Evolutionary conservation across 53 echinoderm and acorn worm species (phyloP).

Genomic region (Echinarachnius parma): DNA sequence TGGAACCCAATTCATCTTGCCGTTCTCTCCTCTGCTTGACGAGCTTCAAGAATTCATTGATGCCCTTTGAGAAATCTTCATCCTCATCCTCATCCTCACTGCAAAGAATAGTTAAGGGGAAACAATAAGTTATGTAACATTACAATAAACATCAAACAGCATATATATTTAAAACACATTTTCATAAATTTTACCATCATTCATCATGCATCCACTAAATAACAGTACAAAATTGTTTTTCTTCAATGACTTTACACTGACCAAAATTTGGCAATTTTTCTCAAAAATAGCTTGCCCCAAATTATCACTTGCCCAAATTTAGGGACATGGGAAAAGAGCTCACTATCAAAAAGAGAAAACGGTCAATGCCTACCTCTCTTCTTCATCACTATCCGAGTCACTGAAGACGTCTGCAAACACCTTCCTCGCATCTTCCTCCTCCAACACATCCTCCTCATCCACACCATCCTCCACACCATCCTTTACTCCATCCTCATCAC

Average conservation of each 20-base stretch:
- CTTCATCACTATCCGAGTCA: conserved; percentile 83
- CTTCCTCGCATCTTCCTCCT: conserved; percentile 47
- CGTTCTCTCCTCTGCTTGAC: conserved; percentile 75
- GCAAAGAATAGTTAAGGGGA: background rate
- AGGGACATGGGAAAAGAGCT: too few species aligned
- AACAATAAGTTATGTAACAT: background rate
- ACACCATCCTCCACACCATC: background rate
- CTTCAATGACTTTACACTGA: background rate
- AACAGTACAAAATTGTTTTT: background rate
- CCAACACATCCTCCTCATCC: conserved; percentile 48
- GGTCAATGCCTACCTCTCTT: conserved; percentile 61
- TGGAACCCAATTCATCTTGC: conserved; percentile 11
- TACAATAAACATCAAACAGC: background rate
- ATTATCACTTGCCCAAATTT: background rate
- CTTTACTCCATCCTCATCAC: conserved; percentile 8
- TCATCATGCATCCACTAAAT: too few species aligned
- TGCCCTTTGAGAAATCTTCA: conserved; percentile 75
- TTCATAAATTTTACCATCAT: background rate
- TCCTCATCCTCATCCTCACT: conserved; percentile 80
- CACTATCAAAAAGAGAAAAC: too few species aligned
- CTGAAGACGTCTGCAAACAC: conserved; percentile 93
- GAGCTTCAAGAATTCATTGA: conserved; percentile 64
- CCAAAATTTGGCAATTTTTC: background rate
- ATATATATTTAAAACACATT: background rate
- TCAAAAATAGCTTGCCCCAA: background rate